Base-by-base conservation (phyloP, 2,113 vertebrate species). In the Montifringilla adamsi region DNA sequence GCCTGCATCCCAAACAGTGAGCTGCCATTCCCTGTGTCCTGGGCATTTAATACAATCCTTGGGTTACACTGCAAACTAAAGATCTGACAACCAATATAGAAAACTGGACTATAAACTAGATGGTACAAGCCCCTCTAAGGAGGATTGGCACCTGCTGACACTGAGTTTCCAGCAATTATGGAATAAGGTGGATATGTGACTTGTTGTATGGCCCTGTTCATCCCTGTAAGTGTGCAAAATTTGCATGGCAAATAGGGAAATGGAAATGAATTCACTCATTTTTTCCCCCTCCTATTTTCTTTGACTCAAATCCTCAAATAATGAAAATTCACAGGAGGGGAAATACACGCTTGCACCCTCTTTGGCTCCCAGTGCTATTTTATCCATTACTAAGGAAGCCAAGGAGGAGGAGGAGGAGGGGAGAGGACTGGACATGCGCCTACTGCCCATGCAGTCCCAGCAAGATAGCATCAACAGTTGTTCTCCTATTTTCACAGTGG, bases 401-500 rank as follows among this genome's bases (percentile, higher is more conserved):
- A 6, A 35, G 53, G 75, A 94, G 66, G 84, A 95, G 68, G 87
- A 95, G 68, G 87, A 95, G 66, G 87, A 87, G 66, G 67, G 72
- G 73, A 91, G 84, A 83, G 43, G 41, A 89, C 79, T 41, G 89
- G 86, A 76, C 8, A 6, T 33, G 67, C 4, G 0, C 41, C 80
- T 84, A 89, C 69, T 84, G 87, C 84, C 69, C 90, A 59, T 77
- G 63, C 82, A 91, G 93, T 58, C 90, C 89, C 94, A 82, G 90
- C 82, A 56, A 95, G 94, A 95, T 84, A 94, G 84, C 84, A 97
- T 94, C 97, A 97, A 97, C 95, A 96, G 92, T 97, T 96, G 95
- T 87, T 89, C 95, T 86, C 95, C 96, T 94, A 96, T 97, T 97
- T 97, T 97, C 97, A 94, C 96, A 96, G 96, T 20, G 55, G 95